Base-by-base conservation (phyloP, 2,113 vertebrate genomes). In the Polyodon spathula region DNA sequence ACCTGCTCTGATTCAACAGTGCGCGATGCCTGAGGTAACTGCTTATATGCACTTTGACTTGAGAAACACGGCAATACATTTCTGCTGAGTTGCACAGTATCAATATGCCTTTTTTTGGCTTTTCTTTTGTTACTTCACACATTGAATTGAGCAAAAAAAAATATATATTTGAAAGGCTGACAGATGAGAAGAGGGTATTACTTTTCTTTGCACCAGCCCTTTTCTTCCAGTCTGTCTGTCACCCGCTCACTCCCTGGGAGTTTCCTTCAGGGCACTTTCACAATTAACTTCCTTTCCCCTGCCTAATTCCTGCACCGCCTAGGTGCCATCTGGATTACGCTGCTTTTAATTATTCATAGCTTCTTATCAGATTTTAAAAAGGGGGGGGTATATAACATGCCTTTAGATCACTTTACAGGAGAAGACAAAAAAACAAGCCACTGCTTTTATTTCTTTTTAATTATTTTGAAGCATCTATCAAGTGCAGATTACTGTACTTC, bases 301-400 rank as follows among this genome's bases (percentile, higher is more conserved):
- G 41, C 17, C 7, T n/a, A 40, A 38, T 27, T 12, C 16, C 46
- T 39, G 37, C 40, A 17, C 50, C 58, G n/a, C 56, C 46, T 51
- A 48, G n/a, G 40, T 59, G 60, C 60, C 60, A 63, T 62, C 54
- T 66, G 60, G 65, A 51, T n/a, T 40, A 46, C 40, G 8, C n/a
- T 41, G 42, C 50, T 37, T 56, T 66, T 40, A 66, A 66, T 66
- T 62, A 66, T 66, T 62, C 50, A 66, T 54, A 27, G 37, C 6
- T 37, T 62, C 51, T 53, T 57, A 40, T 63, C 60, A 50, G 58
- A 60, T 62, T 61, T 61, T 51, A 62, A 54, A 62, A 55, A 58
- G 52, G 57, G 57, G 57, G 39, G 62, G 46, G 55, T 43, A 63
- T 48, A 55, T 42, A 37, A 56, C 42, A 40, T 64, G 48, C 39